A percentile compares a stretch with the other conserved stretches of the same genome.
phyloP scores from a whole-genome alignment of 2,888 invertebrate species.

The Sinelater perroti region DNA sequence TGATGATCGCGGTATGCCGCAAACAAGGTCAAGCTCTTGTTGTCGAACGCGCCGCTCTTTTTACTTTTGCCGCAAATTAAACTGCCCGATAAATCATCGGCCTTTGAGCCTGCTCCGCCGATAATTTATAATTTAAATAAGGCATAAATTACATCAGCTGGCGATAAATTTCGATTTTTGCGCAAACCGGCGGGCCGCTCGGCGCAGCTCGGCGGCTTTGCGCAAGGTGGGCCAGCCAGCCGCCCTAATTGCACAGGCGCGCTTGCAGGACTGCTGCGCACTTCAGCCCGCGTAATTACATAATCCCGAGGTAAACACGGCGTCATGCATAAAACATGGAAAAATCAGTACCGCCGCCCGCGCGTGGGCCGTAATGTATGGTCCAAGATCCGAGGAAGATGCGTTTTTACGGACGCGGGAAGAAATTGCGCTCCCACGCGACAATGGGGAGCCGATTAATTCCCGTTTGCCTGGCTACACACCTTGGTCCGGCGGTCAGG shows the following conservation, averaged over 20 bases:
- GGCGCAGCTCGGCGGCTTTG: too few relatives aligned
- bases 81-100: conserved; percentile 2
- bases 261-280: too few relatives aligned
- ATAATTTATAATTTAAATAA: conserved; percentile 6
- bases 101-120: conserved; percentile 11
- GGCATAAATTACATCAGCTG: conserved; percentile 5
- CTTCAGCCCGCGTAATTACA: background rate
- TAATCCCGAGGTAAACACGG: conserved; percentile 5
- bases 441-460: conserved; percentile 7
- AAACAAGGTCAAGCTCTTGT: too few relatives aligned
- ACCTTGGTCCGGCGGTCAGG: conserved; percentile 7
- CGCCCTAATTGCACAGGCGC: too few relatives aligned
- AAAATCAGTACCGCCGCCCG: conserved; percentile 5
- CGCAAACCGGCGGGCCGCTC: too few relatives aligned
- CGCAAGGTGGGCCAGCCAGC: too few relatives aligned
- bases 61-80: background rate
- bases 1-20: too few relatives aligned
- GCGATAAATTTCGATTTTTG: conserved; percentile 14
- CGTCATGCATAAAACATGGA: conserved; percentile 12
- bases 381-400: conserved; percentile 13
- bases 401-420: conserved; percentile 12
- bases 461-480: conserved; percentile 3
- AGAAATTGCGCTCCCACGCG: conserved; percentile 12
- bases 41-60: too few relatives aligned
- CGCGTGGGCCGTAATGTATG: conserved; percentile 14